Evolutionary conservation across 2,113 vertebrate genomes (phyloP).

Genomic region (Eptesicus fuscus): DNA sequence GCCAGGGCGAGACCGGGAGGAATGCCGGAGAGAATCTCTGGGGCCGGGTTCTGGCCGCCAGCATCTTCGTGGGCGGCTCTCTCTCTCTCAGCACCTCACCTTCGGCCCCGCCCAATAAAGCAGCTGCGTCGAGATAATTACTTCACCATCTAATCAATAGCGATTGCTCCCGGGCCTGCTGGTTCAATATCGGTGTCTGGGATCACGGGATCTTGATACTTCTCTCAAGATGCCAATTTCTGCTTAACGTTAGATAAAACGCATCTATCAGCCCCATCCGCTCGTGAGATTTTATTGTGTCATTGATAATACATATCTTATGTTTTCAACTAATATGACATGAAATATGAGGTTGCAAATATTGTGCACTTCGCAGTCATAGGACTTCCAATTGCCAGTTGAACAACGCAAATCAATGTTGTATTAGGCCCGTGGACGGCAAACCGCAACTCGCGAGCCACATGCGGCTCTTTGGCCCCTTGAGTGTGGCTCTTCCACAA

Average conservation of each 20-base stretch:
- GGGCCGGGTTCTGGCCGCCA: constrained; percentile 49
- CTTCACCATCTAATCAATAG: constrained; percentile 81
- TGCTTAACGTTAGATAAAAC: constrained; percentile 78
- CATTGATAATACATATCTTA: constrained; percentile 75
- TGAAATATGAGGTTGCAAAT: constrained; percentile 48
- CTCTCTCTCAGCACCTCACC: constrained; percentile 37
- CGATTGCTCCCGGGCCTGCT: constrained; percentile 78
- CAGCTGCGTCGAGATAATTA: constrained; percentile 77
- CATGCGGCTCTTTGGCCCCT: no score
- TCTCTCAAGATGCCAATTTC: constrained; percentile 80
- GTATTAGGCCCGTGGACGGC: neutral
- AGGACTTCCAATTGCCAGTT: constrained; percentile 26
- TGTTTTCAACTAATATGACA: constrained; percentile 41
- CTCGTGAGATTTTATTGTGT: constrained; percentile 73
- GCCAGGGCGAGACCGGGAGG: neutral
- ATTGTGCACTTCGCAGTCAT: constrained; percentile 15
- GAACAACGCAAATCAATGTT: constrained; percentile 54
- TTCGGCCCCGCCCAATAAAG: constrained; percentile 79
- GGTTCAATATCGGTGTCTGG: constrained; percentile 79
- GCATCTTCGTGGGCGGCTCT: constrained; percentile 64
- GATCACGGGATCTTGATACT: constrained; percentile 71
- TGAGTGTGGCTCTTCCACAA: no score
- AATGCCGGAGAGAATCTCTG: constrained; percentile 44
- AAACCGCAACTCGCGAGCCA: no score
- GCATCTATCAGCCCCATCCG: constrained; percentile 66